Base-by-base conservation (phyloP, 2,797 vertebrate species). In the Mionectes olivaceus region DNA sequence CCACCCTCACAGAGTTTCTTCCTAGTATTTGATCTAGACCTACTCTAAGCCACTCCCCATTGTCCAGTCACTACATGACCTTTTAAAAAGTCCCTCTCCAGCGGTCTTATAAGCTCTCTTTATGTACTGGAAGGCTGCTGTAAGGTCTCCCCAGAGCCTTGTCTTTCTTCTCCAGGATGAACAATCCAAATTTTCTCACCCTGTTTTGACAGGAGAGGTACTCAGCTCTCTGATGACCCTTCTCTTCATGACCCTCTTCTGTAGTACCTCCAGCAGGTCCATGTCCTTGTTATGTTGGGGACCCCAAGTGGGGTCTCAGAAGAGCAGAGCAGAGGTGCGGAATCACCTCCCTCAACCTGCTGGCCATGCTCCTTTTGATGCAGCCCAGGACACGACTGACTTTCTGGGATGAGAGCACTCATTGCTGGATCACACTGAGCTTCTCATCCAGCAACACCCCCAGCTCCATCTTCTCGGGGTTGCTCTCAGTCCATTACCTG, bases 391-490 rank as follows among this genome's bases (percentile, higher is more conserved):
- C 35, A 69, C 16, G 17, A 5, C 0, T 56, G 32, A 25, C 43
- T 44, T 4, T 50, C n/a, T 57, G 57, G 21, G n/a, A 44, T 64
- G 50, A 2, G 22, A 30, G 19, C 10, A 8, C 56, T n/a, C 28
- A 5, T 6, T 44, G 35, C 32, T 1, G 9, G 9, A 16, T 56
- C 35, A 1, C 37, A 16, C 1, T 43, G 35, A 69, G 1, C 43
- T 6, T 28, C 32, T 56, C 39, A 5, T 8, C 16, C 59, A 49
- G 25, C 52, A 57, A 9, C 27, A 24, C 3, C 22, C 17, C 49
- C 9, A 24, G 37, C 15, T 12, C 27, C 19, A 28, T 35, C 47
- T 43, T 27, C 43, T 49, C 49, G 28, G 41, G 23, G 19, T 63
- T 50, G 23, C 13, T 76, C 49, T 37, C 78, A 63, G 2, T 43